Percentiles rank a stretch among this genome's conserved stretches.
These are phyloP conservation scores for Lytechinus variegatus DNA, from an alignment of 35 echinoderm and acorn worm genomes.

Conservation along the genomic window DNA sequence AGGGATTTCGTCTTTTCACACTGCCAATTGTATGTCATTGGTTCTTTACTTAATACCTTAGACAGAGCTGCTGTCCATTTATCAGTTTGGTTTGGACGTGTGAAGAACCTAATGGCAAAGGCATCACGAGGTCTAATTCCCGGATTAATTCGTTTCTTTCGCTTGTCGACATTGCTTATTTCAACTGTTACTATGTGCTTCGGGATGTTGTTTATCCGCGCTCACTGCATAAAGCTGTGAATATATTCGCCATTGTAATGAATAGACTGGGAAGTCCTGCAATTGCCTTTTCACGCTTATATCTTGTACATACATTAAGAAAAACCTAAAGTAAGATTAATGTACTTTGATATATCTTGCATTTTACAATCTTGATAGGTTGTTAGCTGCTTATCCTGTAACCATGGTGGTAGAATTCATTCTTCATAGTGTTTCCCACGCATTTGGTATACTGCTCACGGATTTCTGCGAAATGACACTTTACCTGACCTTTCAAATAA, in stretches of 20 bases:
- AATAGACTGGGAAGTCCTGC: background rate
- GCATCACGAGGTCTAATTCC: conserved; percentile 29
- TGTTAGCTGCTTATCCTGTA: no score
- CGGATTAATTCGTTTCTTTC: conserved; percentile 24
- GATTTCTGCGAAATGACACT: no score
- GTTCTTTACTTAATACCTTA: background rate
- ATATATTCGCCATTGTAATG: background rate
- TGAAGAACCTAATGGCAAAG: background rate
- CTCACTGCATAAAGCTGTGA: conserved; percentile 6
- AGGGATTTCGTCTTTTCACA: conserved; percentile 25
- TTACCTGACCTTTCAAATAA: no score
- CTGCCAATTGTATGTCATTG: background rate
- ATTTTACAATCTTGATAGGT: no score
- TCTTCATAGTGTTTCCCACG: no score
- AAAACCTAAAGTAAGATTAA: background rate
- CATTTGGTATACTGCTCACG: no score
- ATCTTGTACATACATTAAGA: background rate
- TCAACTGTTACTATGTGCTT: conserved; percentile 12
- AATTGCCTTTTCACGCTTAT: background rate
- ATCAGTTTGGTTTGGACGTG: background rate
- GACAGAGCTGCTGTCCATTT: background rate
- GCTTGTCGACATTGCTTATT: conserved; percentile 38
- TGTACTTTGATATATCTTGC: no score
- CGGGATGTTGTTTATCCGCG: background rate
- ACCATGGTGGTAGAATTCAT: no score